Evolutionary conservation across 2,113 vertebrate genomes (phyloP), one percentile per base, ranked within the genome.

Genomic region (Sebastes fasciatus): DNA sequence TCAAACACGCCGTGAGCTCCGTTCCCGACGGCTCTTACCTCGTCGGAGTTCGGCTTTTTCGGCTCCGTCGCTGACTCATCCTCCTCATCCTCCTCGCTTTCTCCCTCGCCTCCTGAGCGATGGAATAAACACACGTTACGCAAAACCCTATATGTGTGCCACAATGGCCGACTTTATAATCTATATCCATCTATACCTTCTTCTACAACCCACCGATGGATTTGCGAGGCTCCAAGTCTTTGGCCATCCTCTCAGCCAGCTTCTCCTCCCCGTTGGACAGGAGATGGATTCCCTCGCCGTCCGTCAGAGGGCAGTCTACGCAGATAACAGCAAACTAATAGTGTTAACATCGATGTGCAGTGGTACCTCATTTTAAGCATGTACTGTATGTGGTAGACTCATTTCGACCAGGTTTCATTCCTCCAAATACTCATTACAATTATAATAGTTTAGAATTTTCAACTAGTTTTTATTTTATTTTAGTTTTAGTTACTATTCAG

Each of bases 71-170:
- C 79, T 0, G 94, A 83, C 46, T 98, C 97, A 2, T 98, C 97
- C 5, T 98, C 97, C 34, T 98, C 97, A 0, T 98, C 97, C 0
- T 97, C 96, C 26, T 98, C 97, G 7, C 96, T 97, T 17, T 98
- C 96, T 1, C 95, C 96, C 62, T 98, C 97, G 1, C 95, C 96
- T 43, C 96, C 96, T 94, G 96, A 88, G 63, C 13, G 60, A 49
- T 8, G 17, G 2, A 9, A 55, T 10, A 80, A 51, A 74, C 23
- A 34, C 2, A 57, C 13, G 0, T 45, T 42, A 66, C 1, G 42
- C 6, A 19, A 13, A 62, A 51, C 26, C 21, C 2, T 9, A 8
- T 55, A 21, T 34, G 7, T 21, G 13, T 4, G 58, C 9, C 16
- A 12, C 2, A 40, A 8, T 9, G 11, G 8, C 40, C 42, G 9